Evolutionary conservation across 2,113 vertebrate species (phyloP).

Genomic region (Morone saxatilis): DNA sequence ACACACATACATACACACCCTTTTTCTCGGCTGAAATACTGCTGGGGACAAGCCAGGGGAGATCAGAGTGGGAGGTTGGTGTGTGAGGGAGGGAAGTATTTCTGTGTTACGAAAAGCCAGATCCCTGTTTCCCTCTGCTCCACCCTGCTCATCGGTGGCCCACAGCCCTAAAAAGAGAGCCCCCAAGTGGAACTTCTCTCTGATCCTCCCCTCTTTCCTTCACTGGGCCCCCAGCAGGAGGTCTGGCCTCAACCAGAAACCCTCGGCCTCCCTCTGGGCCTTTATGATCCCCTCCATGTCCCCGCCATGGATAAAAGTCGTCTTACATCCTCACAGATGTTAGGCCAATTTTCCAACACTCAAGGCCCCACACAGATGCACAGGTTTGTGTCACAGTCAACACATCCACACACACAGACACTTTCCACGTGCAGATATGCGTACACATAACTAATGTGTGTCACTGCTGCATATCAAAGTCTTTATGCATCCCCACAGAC

Average conservation of each 20-base stretch:
- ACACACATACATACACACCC: slow-evolving; percentile 12
- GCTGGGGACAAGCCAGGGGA: slow-evolving; percentile 47
- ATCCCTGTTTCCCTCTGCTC: slow-evolving; percentile 50
- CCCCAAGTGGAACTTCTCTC: slow-evolving; percentile 44
- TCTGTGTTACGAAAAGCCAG: slow-evolving; percentile 47
- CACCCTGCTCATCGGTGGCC: slow-evolving; percentile 47
- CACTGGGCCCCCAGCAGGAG: slow-evolving; percentile 60
- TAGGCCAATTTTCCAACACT: slow-evolving; percentile 68
- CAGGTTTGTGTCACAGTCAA: slow-evolving; percentile 54
- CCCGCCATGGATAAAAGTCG: slow-evolving; percentile 65
- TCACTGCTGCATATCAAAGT: slow-evolving; percentile 67
- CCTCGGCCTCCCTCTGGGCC: slow-evolving; percentile 51
- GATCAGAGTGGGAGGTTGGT: slow-evolving; percentile 59
- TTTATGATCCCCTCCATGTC: slow-evolving; percentile 67
- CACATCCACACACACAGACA: slow-evolving; percentile 14
- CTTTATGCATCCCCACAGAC: slow-evolving; percentile 43
- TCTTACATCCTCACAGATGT: slow-evolving; percentile 76
- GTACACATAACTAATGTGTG: slow-evolving; percentile 49
- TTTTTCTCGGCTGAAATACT: slow-evolving; percentile 44
- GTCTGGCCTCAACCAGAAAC: slow-evolving; percentile 65
- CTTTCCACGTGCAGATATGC: slow-evolving; percentile 35
- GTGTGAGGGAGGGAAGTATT: slow-evolving; percentile 46
- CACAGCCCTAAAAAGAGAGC: slow-evolving; percentile 45
- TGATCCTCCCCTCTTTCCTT: slow-evolving; percentile 58
- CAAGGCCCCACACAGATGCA: slow-evolving; percentile 55